Evolutionary conservation across 2,888 invertebrate genomes (phyloP), one percentile per base, ranked within the genome.

Genomic region (Aricia artaxerxes): DNA sequence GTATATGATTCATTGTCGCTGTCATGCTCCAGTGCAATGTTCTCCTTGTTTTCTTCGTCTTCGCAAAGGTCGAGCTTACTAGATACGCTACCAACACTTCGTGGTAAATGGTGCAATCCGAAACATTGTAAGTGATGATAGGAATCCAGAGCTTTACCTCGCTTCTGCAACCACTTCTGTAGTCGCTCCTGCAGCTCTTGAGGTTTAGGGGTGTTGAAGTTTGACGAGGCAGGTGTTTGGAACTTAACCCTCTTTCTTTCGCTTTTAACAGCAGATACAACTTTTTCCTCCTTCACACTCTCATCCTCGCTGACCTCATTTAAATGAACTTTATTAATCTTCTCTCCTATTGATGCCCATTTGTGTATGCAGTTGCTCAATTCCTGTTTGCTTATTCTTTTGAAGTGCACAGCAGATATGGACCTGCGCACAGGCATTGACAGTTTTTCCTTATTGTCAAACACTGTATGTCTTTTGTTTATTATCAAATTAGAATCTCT

Each of bases 81-180:
- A 7, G 83, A 80, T 4, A 85, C 85, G 0, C 85, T 53, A 53
- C 81, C 85, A 0, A 86, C 81, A 6, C 82, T 80, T n/a, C 83
- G 86, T 0, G 86, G 79, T 16, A 91, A 78, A 78, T 92, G 90
- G 73, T 91, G 86, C 13, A 94, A 82, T 1, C 94, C 95, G 60
- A 95, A 95, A 83, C 95, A 95, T 84, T 95, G 95, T 57, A 95
- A 86, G 84, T 95, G 95, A 16, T 94, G 94, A 83, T 91, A 95
- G 0, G 92, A 89, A 75, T 92, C 88, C 0, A 95, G 76, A 0
- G 93, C 90, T 82, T 95, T 95, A 0, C 95, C 95, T 24, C 90
- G 87, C 80, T 94, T 94, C 72, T 91, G 87, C 6, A 96, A 85
- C 96, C 96, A 96, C 0, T 90, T 87, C 77, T 92, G 92, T 24